Evolutionary conservation across 2,888 invertebrate genomes (phyloP).

Genomic region (Sphinx pinastri): DNA sequence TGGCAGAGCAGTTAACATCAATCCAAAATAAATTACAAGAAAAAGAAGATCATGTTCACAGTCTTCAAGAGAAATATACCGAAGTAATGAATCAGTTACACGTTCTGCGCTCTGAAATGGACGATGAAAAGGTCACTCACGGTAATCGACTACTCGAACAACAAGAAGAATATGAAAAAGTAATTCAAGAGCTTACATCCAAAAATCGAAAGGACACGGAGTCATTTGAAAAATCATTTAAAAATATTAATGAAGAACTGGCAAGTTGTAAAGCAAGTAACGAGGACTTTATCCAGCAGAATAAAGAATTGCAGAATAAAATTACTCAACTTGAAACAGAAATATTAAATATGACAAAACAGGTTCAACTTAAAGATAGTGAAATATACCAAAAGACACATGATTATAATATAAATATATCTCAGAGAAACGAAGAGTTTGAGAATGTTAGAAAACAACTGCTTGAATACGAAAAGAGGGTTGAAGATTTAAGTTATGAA

Average conservation of each 20-base stretch:
- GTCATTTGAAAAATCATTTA: conserved; percentile 51
- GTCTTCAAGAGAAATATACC: conserved; percentile 70
- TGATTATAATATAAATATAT: conserved; percentile 61
- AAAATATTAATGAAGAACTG: conserved; percentile 58
- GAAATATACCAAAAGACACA: conserved; percentile 73
- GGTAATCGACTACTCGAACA: conserved; percentile 73
- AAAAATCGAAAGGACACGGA: conserved; percentile 51
- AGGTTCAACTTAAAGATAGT: conserved; percentile 66
- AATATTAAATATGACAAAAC: conserved; percentile 56
- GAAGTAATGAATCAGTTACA: conserved; percentile 72
- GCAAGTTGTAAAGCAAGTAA: conserved; percentile 50
- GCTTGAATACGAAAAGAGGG: conserved; percentile 69
- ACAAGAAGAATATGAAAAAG: conserved; percentile 76
- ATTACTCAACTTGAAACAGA: conserved; percentile 52
- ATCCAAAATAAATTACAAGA: conserved; percentile 75
- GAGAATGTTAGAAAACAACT: conserved; percentile 70
- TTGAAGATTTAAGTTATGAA: conserved; percentile 78
- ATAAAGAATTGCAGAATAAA: conserved; percentile 51
- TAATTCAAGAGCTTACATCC: conserved; percentile 58
- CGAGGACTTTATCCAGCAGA: conserved; percentile 54
- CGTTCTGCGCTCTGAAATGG: conserved; percentile 73
- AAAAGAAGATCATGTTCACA: conserved; percentile 71
- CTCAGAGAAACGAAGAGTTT: conserved; percentile 72
- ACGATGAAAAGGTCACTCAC: conserved; percentile 73
- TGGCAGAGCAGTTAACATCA: conserved; percentile 68